Evolutionary conservation across 2,888 invertebrate genomes (phyloP), one percentile per base, ranked within the genome.

Genomic region (Apamea crenata): DNA sequence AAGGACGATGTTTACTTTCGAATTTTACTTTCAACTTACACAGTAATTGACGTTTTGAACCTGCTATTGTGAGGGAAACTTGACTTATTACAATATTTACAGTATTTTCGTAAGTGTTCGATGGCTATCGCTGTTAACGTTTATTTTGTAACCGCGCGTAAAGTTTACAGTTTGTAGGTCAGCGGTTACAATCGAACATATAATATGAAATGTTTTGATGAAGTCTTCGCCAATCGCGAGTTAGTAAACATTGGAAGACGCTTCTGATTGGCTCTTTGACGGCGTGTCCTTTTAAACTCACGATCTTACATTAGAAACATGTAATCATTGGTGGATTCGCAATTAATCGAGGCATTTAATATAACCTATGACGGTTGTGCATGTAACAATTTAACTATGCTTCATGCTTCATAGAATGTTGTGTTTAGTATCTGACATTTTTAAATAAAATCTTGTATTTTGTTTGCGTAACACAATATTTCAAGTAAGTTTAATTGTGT

Each of bases 261-360:
- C 71, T 68, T 82, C 74, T 73, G 70, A 89, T 89, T 89, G 89
- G 89, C 74, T 80, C 80, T 66, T 75, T 74, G 65, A 59, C 44
- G 18, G 67, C 69, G 82, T 90, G 90, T 90, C 90, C 89, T 89
- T 89, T 90, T 79, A 78, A 85, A 84, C 66, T 88, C 71, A 83
- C 83, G 81, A 85, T 88, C 74, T 82, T 81, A 70, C 79, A 87
- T 89, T 90, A 90, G 84, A 89, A 74, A 83, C 75, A 81, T 77
- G 87, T 89, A 83, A 89, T 90, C 87, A 89, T 89, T 89, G 89
- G 89, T 87, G 85, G 87, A 85, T 82, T 80, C 65, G 80, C 89
- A 90, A 90, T 90, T 89, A 88, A 89, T 82, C 78, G 82, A 75
- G 74, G 77, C 77, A 85, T 87, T 90, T 86, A 79, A 83, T 74